Evolutionary conservation across 2,113 vertebrate genomes (phyloP).

Genomic region (Neomonachus schauinslandi): DNA sequence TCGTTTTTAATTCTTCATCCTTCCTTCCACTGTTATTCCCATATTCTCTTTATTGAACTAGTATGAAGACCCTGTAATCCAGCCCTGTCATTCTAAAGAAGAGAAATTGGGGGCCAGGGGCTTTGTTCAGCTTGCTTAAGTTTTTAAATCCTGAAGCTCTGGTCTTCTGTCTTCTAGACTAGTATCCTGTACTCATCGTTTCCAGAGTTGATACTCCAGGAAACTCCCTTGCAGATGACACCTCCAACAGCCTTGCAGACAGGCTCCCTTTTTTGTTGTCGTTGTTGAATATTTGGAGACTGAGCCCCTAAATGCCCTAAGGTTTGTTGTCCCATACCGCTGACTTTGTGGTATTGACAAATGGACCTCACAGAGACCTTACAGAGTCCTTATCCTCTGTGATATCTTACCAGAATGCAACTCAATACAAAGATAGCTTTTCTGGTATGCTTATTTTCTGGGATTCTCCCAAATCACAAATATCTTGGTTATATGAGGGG

Average conservation of each 20-base stretch:
- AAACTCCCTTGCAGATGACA: neutral
- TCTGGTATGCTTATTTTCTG: neutral
- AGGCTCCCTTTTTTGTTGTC: neutral
- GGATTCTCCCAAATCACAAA: neutral
- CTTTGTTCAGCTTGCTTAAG: neutral
- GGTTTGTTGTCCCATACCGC: neutral
- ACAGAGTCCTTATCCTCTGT: neutral
- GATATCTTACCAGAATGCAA: neutral
- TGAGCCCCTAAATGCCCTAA: neutral
- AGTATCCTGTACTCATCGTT: neutral
- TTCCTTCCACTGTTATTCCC: neutral
- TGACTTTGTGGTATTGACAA: neutral
- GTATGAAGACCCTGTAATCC: neutral
- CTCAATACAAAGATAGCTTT: neutral
- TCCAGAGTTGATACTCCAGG: neutral
- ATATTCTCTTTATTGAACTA: neutral
- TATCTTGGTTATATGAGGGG: neutral
- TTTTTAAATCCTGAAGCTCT: neutral
- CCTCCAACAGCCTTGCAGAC: neutral
- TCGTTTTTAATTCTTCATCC: neutral
- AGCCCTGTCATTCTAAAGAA: neutral
- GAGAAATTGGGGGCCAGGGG: neutral
- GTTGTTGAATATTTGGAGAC: neutral
- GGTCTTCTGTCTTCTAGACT: neutral
- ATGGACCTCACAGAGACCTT: neutral